Evolutionary conservation across 1,140 invertebrate genomes (phyloP).

Genomic region (Chironomus tepperi): DNA sequence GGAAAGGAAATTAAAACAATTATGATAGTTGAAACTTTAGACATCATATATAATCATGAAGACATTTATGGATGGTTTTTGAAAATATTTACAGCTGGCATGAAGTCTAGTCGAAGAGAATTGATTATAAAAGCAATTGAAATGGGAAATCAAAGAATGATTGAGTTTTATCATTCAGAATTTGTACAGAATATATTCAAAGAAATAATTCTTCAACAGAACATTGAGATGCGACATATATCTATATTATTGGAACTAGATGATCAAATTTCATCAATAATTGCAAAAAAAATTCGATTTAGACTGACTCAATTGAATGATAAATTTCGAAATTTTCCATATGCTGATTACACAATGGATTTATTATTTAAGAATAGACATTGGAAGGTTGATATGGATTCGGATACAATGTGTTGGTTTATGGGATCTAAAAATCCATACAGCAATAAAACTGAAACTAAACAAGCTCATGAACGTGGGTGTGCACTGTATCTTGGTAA

Average conservation of each 20-base stretch:
- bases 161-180: not conserved
- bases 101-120: conserved; percentile 10
- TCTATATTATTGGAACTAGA: not conserved
- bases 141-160: not conserved
- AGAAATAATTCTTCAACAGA: not conserved
- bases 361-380: not conserved
- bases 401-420: not conserved
- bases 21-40: not conserved
- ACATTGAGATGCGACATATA: not conserved
- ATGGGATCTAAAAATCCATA: conserved; percentile 16
- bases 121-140: not conserved
- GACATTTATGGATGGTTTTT: conserved; percentile 10
- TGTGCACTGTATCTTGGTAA: not conserved
- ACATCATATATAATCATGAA: not conserved
- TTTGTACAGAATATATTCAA: not conserved
- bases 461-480: not conserved
- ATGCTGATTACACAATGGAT: not conserved
- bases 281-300: not conserved
- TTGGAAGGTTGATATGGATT: not conserved
- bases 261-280: conserved; percentile 17
- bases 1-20: not conserved
- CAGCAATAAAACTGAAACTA: not conserved
- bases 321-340: not conserved
- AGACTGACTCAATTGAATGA: not conserved
- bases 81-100: not conserved